These are phyloP conservation scores for Oophaga sylvatica DNA, from an alignment of 2,797 vertebrate genomes.

Conservation along the genomic window DNA sequence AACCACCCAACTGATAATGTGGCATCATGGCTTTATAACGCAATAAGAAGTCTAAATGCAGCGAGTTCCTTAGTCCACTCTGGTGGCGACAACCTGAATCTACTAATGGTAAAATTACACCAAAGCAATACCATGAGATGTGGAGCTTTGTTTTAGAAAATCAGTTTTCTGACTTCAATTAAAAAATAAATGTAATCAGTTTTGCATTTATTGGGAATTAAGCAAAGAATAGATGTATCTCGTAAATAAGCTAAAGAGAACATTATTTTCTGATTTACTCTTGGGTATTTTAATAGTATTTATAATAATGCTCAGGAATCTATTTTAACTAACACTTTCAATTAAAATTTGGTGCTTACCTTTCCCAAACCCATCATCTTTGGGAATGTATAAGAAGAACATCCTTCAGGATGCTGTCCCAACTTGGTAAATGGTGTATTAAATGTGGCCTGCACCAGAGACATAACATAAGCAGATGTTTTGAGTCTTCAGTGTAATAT, in stretches of 20 bases:
- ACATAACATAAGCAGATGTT: neutral
- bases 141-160: no score
- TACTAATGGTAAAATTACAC: no score
- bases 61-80: no score
- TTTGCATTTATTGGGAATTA: neutral
- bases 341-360: slow-evolving; percentile 70
- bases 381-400: slow-evolving; percentile 91
- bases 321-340: neutral
- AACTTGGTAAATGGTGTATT: slow-evolving; percentile 88
- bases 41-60: no score
- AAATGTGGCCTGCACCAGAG: slow-evolving; percentile 83
- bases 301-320: neutral
- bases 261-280: no score
- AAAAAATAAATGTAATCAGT: neutral
- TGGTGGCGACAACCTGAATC: no score
- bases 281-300: no score
- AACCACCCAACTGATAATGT: no score
- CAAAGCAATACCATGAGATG: no score
- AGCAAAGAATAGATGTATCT: neutral
- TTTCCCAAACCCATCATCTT: slow-evolving; percentile 88
- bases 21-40: no score
- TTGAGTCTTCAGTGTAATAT: neutral
- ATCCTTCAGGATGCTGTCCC: slow-evolving; percentile 88
- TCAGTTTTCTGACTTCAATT: neutral
- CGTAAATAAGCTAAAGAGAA: neutral